Percentiles rank a stretch among this genome's conserved stretches.
phyloP scores from a whole-genome alignment of 1,140 invertebrate genomes.

The Neodiprion lecontei region DNA sequence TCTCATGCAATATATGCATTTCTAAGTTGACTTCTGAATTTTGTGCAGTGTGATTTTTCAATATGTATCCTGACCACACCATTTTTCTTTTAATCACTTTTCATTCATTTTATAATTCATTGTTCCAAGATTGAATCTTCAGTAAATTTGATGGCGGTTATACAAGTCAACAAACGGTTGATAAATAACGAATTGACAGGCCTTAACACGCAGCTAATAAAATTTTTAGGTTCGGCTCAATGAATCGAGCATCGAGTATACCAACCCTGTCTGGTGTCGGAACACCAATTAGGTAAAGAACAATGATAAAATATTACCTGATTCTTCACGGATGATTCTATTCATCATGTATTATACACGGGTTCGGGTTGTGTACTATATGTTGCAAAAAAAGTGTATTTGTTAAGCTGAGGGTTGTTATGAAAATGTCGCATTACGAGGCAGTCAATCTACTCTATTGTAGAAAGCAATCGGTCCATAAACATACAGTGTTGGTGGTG shows the following conservation, averaged over 20 bases:
- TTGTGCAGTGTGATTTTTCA: not conserved
- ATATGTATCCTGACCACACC: not conserved
- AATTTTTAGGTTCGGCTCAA: slow-evolving; percentile 66
- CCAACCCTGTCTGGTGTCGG: slow-evolving; percentile 79
- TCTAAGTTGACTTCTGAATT: not conserved
- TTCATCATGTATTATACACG: slow-evolving; percentile 16
- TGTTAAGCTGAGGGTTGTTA: slow-evolving; percentile 12
- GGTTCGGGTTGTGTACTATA: slow-evolving; percentile 15
- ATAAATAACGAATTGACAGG: slow-evolving; percentile 33
- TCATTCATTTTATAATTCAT: not conserved
- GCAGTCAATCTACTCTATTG: slow-evolving; percentile 51
- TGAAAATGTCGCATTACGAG: not conserved
- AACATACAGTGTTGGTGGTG: slow-evolving; percentile 1
- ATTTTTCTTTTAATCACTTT: not conserved
- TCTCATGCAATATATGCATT: not conserved
- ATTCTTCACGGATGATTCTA: not conserved
- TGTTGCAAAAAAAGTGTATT: slow-evolving; percentile 12
- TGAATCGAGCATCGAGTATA: slow-evolving; percentile 88
- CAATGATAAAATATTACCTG: slow-evolving; percentile 41
- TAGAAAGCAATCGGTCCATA: slow-evolving; percentile 8
- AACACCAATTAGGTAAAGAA: slow-evolving; percentile 78
- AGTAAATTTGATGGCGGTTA: not conserved
- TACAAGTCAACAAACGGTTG: not conserved
- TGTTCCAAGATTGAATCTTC: not conserved
- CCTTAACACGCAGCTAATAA: slow-evolving; percentile 43